phyloP scores from a whole-genome alignment of 2,888 invertebrate species.

The Andrena bicolor region DNA sequence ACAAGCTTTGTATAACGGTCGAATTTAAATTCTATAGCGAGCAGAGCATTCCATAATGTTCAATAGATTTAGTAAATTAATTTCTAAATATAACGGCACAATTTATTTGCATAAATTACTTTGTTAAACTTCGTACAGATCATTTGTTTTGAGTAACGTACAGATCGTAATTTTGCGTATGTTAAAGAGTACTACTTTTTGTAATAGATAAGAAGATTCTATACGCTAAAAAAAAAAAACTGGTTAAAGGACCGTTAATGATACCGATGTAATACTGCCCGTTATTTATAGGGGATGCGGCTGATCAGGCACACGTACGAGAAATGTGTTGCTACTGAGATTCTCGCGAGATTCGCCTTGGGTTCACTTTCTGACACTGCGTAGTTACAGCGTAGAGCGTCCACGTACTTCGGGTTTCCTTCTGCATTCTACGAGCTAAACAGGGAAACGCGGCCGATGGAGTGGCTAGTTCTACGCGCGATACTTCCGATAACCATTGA shows the following conservation, averaged over 20 bases:
- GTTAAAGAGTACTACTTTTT: constrained; percentile 6
- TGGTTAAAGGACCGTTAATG: constrained; percentile 75
- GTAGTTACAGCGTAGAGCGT: constrained; percentile 84
- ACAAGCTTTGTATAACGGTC: constrained; percentile 7
- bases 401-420: constrained; percentile 83
- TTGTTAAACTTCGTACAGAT: not conserved
- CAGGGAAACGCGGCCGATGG: constrained; percentile 72
- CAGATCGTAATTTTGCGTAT: not conserved
- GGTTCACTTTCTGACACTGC: constrained; percentile 84
- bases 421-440: constrained; percentile 82
- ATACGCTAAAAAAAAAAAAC: constrained; percentile 53
- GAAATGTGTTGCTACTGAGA: constrained; percentile 82
- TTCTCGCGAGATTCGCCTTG: constrained; percentile 84
- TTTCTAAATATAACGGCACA: not conserved
- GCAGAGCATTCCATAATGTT: constrained; percentile 7
- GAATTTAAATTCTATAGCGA: constrained; percentile 9
- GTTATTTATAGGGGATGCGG: constrained; percentile 85
- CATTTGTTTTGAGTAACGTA: not conserved
- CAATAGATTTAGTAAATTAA: constrained; percentile 6
- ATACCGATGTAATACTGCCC: constrained; percentile 84
- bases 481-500: constrained; percentile 80
- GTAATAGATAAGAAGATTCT: constrained; percentile 33
- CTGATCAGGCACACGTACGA: constrained; percentile 81
- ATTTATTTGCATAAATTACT: not conserved
- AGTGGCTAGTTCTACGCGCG: constrained; percentile 82